Conservation (phyloP, 2,113 vertebrate species). For the Cyprinodon variegatus region DNA sequence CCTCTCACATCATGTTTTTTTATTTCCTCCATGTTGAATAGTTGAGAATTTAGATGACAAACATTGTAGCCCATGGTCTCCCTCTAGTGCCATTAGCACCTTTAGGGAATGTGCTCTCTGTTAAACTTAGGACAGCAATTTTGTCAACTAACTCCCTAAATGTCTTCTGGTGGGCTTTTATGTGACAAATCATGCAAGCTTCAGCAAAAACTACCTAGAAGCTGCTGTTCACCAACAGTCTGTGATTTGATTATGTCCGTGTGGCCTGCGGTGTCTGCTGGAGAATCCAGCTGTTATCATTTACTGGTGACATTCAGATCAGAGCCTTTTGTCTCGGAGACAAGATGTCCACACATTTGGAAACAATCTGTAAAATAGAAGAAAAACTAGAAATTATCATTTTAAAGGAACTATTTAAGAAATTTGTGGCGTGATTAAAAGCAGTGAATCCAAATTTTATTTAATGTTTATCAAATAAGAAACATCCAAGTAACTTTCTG, state of each 20-base stretch:
- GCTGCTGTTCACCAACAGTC: neutral
- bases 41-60: neutral
- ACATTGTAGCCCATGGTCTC: neutral
- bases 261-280: slow-evolving; percentile 6
- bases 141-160: neutral
- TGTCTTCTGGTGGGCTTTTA: neutral
- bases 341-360: neutral
- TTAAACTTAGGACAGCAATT: neutral
- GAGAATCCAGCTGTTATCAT: slow-evolving; percentile 22
- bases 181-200: neutral
- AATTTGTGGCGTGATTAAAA: no score
- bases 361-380: neutral
- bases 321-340: neutral
- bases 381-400: neutral
- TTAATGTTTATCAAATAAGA: neutral
- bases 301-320: neutral
- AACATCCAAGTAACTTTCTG: neutral
- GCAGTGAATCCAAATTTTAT: no score
- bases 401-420: no score
- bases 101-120: neutral
- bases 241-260: slow-evolving; percentile 14
- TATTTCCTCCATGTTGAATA: neutral
- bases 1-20: neutral
- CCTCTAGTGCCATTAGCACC: neutral
- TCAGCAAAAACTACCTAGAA: neutral